These are phyloP conservation scores for Drosophila ananassae DNA, from an alignment of 1,140 invertebrate species.

Conservation along the genomic window DNA sequence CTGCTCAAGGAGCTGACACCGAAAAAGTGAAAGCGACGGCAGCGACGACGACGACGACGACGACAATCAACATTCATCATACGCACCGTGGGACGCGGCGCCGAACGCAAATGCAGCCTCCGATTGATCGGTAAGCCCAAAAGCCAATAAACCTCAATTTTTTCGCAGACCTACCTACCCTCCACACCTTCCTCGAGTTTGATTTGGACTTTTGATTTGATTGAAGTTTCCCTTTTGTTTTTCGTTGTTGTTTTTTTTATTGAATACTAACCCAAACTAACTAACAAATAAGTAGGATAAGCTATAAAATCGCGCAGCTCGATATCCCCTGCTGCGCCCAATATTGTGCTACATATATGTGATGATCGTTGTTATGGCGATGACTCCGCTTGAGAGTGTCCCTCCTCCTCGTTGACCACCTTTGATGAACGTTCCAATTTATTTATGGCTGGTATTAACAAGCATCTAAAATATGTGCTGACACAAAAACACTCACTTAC, in stretches of 20 bases:
- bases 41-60: slow-evolving; percentile 29
- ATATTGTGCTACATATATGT: slow-evolving; percentile 41
- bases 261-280: slow-evolving; percentile 46
- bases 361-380: slow-evolving; percentile 42
- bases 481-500: slow-evolving; percentile 41
- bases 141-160: slow-evolving; percentile 13
- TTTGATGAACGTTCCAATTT: slow-evolving; percentile 41
- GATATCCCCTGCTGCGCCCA: slow-evolving; percentile 6
- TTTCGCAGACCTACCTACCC: slow-evolving; percentile 12
- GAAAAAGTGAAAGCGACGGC: slow-evolving; percentile 10
- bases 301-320: not conserved
- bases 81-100: slow-evolving; percentile 71
- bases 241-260: slow-evolving; percentile 13
- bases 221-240: slow-evolving; percentile 31
- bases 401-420: not conserved
- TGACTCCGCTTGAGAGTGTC: slow-evolving; percentile 36
- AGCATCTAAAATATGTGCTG: slow-evolving; percentile 65
- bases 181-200: slow-evolving; percentile 36
- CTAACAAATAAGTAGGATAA: slow-evolving; percentile 28
- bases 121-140: slow-evolving; percentile 60
- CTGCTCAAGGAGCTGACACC: slow-evolving; percentile 27
- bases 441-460: slow-evolving; percentile 65
- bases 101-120: slow-evolving; percentile 66
- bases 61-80: slow-evolving; percentile 75
- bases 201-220: slow-evolving; percentile 34